These are phyloP conservation scores for Falco punctatus DNA, from an alignment of 2,113 vertebrate species.

Conservation along the genomic window DNA sequence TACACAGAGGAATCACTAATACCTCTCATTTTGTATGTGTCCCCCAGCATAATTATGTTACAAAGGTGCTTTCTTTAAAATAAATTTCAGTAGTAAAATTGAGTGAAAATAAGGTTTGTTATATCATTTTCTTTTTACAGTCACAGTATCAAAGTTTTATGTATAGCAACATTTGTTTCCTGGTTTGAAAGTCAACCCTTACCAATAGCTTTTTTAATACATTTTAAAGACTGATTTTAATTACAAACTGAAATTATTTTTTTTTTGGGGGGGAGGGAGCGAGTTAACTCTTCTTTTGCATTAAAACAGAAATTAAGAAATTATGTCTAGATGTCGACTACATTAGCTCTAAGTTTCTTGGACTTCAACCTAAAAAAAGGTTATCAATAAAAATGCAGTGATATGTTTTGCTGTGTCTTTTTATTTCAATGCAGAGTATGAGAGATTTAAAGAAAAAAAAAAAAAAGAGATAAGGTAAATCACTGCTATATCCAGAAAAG, in stretches of 20 bases:
- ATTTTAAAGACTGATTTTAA: conserved; percentile 12
- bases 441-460: background rate
- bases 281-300: background rate
- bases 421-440: background rate
- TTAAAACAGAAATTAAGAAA: background rate
- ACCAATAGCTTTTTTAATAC: background rate
- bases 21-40: conserved; percentile 6
- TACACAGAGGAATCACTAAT: background rate
- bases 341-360: background rate
- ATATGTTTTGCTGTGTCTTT: background rate
- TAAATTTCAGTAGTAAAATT: background rate
- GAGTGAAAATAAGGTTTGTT: background rate
- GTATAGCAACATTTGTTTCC: background rate
- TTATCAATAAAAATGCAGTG: background rate
- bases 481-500: background rate
- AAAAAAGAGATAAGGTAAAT: background rate
- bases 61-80: background rate
- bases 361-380: background rate
- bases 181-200: conserved; percentile 7
- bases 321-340: background rate
- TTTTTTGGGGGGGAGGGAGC: background rate
- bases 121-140: conserved; percentile 1
- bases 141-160: background rate
- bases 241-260: conserved; percentile 13
- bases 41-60: background rate